Base-by-base conservation (phyloP, 1,140 invertebrate species). In the Centruroides sculpturatus region DNA sequence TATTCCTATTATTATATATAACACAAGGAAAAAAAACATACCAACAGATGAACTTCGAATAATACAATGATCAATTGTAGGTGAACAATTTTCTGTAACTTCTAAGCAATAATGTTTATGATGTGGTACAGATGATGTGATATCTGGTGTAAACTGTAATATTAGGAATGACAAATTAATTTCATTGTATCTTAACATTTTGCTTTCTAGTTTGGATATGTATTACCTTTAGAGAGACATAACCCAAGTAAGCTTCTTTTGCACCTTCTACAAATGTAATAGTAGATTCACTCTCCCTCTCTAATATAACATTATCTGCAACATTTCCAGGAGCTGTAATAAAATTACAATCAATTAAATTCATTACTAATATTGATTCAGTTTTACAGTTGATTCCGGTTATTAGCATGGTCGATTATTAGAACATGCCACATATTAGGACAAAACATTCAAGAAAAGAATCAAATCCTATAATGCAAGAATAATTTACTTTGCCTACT, bases 91-190 rank as follows among this genome's bases (percentile, higher is more conserved):
- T 73, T 96, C 93, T 47, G 88, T 88, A 35, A 98, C 87, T 76
- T 96, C 92, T n/a, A 97, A 78, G 70, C 92, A 95, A 74, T 97
- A 97, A 73, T 96, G 92, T 75, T 97, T 96, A 74, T 97, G 92
- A 76, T 98, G 92, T 51, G 92, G 89, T 59, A 92, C 89, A 41
- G 89, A 90, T 56, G 87, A 89, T 35, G 87, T 89, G 9, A 90
- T 88, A 71, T 95, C 92, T 0, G 94, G 94, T 4, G 88, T 89
- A 76, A 98, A 98, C 55, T 64, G 23, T 49, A 59, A 61, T 9
- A n/a, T 47, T 56, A 50, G 13, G 35, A n/a, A 23, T 23, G 23
- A 23, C 23, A 23, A 23, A 23, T 23, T 23, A 23, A 23, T 23
- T 23, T 23, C 23, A 23, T 23, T 23, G 23, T 23, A 23, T 23